Conservation (phyloP, 37 sponge, comb jelly and placozoan species). For the Cliona cf. orientalis region DNA sequence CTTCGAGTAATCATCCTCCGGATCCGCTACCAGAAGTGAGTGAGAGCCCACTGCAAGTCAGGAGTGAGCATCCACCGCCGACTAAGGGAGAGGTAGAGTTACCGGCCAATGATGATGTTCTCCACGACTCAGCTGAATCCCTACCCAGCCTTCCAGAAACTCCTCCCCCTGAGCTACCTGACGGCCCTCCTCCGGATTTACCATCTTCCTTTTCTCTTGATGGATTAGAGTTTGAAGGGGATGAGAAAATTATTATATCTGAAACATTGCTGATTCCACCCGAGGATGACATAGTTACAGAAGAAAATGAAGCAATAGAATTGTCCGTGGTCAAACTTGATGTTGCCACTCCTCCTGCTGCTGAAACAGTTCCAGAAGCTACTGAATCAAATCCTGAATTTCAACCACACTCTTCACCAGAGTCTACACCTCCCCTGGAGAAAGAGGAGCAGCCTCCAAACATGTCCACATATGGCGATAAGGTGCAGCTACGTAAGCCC, state of each 20-base stretch:
- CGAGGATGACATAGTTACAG: neutral
- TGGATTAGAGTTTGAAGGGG: no score
- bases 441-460: neutral
- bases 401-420: neutral
- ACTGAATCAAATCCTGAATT: neutral
- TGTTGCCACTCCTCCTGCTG: no score
- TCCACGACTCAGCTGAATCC: conserved; percentile 1
- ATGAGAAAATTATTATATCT: no score
- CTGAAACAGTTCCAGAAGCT: no score
- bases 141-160: conserved; percentile 23
- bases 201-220: conserved; percentile 19
- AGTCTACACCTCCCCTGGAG: neutral
- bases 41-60: no score
- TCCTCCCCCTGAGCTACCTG: neutral
- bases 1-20: no score
- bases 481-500: neutral
- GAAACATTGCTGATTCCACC: neutral
- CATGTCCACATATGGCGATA: neutral
- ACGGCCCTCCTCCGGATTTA: neutral
- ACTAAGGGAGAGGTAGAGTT: no score
- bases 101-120: neutral
- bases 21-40: no score
- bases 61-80: no score
- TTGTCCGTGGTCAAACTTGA: no score
- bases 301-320: no score